Conservation (phyloP, 2,797 vertebrate species). For the Coracias cyanogaster region DNA sequence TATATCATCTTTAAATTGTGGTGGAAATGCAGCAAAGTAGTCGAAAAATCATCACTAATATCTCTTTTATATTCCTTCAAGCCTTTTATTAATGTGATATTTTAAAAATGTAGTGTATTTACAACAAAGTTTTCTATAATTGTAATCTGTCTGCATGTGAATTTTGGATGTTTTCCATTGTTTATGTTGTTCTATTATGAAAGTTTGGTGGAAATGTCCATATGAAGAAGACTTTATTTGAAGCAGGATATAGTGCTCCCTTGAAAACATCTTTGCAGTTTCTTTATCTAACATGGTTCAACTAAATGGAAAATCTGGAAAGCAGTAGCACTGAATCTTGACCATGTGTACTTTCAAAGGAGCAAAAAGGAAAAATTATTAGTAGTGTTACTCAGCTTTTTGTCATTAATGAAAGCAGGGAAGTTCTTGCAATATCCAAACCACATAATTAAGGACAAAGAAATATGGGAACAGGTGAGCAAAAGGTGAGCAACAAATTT, state of each 20-base stretch:
- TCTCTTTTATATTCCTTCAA: background rate
- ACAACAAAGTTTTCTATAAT: background rate
- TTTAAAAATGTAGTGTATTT: background rate
- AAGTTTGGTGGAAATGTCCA: background rate
- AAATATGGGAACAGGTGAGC: background rate
- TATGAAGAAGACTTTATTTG: background rate
- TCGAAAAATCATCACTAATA: background rate
- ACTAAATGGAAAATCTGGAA: background rate
- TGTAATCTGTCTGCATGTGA: background rate
- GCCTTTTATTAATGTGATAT: background rate
- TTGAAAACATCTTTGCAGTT: background rate
- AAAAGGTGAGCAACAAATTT: background rate
- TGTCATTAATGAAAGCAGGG: background rate
- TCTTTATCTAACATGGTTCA: background rate
- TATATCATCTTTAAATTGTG: background rate
- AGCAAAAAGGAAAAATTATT: background rate
- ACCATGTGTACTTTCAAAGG: background rate
- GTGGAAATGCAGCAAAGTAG: background rate
- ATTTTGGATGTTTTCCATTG: background rate
- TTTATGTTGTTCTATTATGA: background rate
- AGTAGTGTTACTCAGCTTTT: background rate
- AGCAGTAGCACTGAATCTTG: background rate
- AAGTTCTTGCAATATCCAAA: background rate
- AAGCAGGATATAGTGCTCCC: background rate
- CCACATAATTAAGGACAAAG: background rate